Conservation (phyloP, 2,888 invertebrate genomes). For the Cyrtodaria siliqua region DNA sequence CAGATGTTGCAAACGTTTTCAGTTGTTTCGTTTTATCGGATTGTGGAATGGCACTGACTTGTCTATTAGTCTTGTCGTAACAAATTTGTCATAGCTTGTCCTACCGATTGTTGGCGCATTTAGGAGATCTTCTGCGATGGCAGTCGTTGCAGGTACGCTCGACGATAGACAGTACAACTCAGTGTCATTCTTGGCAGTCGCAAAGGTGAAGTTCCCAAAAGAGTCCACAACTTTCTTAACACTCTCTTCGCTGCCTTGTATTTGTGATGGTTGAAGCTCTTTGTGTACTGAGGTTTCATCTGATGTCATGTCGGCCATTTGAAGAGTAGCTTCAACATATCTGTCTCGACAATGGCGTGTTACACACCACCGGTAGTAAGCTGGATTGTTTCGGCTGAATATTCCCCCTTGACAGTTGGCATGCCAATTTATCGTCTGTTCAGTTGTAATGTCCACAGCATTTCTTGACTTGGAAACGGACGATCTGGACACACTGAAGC, state of each 20-base stretch:
- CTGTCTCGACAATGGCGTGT: no score
- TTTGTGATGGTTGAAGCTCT: conserved; percentile 26
- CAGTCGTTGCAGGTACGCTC: conserved; percentile 37
- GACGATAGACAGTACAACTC: conserved; percentile 53
- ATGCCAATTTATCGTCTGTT: no score
- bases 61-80: conserved; percentile 26
- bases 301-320: conserved; percentile 26
- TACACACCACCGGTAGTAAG: conserved; percentile 44
- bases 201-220: conserved; percentile 32
- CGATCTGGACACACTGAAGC: conserved; percentile 53
- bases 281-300: conserved; percentile 30
- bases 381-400: no score
- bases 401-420: no score
- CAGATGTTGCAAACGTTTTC: conserved; percentile 40
- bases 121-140: conserved; percentile 31
- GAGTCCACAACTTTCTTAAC: conserved; percentile 22
- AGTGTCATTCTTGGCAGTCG: conserved; percentile 16
- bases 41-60: conserved; percentile 37
- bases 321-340: conserved; percentile 14
- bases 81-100: conserved; percentile 21
- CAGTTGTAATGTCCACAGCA: conserved; percentile 52
- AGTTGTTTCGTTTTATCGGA: conserved; percentile 38
- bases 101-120: conserved; percentile 17
- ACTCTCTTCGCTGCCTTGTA: conserved; percentile 26
- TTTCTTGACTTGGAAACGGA: conserved; percentile 34